Evolutionary conservation across 2,797 vertebrate genomes (phyloP).

Genomic region (Chelidonichthys spinosus): DNA sequence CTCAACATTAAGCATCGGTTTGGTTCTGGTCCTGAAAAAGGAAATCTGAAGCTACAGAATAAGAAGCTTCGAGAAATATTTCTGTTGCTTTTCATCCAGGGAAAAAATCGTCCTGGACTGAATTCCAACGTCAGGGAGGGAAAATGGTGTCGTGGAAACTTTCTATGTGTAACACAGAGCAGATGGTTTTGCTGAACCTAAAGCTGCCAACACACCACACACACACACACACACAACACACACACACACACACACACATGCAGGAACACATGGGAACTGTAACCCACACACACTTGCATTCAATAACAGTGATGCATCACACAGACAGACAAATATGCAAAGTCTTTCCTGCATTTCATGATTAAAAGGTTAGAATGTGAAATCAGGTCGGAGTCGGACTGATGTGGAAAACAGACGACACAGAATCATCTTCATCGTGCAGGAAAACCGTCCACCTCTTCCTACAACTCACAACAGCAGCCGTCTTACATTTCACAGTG

Average conservation of each 20-base stretch:
- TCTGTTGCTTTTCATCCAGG: slow-evolving; percentile 52
- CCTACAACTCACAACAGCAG: neutral
- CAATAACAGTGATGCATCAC: slow-evolving; percentile 14
- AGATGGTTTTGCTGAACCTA: slow-evolving; percentile 77
- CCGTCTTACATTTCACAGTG: neutral
- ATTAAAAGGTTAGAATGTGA: slow-evolving; percentile 29
- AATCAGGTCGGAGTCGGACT: neutral
- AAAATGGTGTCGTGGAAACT: slow-evolving; percentile 74
- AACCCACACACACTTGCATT: neutral
- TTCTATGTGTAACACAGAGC: slow-evolving; percentile 63
- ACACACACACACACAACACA: slow-evolving; percentile 9
- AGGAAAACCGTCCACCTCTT: neutral
- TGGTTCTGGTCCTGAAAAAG: neutral
- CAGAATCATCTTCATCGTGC: neutral
- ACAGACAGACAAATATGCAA: slow-evolving; percentile 30
- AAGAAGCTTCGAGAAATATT: slow-evolving; percentile 54
- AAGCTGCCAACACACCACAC: slow-evolving; percentile 50
- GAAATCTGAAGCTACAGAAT: slow-evolving; percentile 8
- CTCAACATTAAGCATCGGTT: neutral
- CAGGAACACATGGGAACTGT: slow-evolving; percentile 6
- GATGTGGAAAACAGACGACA: slow-evolving; percentile 53
- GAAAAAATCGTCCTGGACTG: slow-evolving; percentile 61
- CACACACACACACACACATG: too few species aligned
- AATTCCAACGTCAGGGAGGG: slow-evolving; percentile 46
- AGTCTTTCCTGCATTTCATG: slow-evolving; percentile 30